These are phyloP conservation scores for Trissoscelio sp. DNA, from an alignment of 2,888 invertebrate genomes.

Conservation along the genomic window DNA sequence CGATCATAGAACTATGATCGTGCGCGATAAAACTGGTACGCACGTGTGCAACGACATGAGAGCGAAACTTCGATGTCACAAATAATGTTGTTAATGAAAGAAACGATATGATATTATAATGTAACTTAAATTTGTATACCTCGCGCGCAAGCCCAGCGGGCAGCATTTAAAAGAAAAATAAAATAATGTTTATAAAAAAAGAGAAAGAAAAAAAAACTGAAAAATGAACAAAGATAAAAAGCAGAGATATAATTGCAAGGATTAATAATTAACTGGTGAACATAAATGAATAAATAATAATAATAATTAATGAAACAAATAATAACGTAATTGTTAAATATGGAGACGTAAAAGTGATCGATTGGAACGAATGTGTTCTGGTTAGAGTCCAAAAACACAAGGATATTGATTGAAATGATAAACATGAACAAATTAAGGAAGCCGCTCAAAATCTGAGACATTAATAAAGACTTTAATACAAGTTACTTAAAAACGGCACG, in stretches of 20 bases:
- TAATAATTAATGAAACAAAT: constrained; percentile 25
- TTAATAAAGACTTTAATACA: constrained; percentile 83
- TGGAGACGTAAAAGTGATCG: constrained; percentile 67
- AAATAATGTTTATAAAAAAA: constrained; percentile 73
- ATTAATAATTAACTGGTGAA: constrained; percentile 48
- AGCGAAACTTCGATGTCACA: constrained; percentile 61
- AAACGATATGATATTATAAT: constrained; percentile 63
- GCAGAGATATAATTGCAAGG: constrained; percentile 63
- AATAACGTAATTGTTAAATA: constrained; percentile 59
- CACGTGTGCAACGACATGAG: constrained; percentile 65
- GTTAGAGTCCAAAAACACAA: constrained; percentile 67
- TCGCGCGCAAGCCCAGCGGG: constrained; percentile 73
- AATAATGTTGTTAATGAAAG: constrained; percentile 71
- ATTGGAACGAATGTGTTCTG: constrained; percentile 69
- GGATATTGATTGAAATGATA: constrained; percentile 71
- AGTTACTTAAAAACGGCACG: constrained; percentile 75
- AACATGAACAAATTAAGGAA: constrained; percentile 73
- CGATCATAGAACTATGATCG: constrained; percentile 46
- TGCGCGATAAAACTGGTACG: constrained; percentile 40
- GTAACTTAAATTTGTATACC: constrained; percentile 73
- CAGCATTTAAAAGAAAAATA: constrained; percentile 73
- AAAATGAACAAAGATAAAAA: constrained; percentile 52
- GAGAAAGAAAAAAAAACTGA: constrained; percentile 55
- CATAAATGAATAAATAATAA: constrained; percentile 27
- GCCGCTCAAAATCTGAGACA: constrained; percentile 81